Base-by-base conservation (phyloP, 2,113 vertebrate genomes). In the Catagonus wagneri region DNA sequence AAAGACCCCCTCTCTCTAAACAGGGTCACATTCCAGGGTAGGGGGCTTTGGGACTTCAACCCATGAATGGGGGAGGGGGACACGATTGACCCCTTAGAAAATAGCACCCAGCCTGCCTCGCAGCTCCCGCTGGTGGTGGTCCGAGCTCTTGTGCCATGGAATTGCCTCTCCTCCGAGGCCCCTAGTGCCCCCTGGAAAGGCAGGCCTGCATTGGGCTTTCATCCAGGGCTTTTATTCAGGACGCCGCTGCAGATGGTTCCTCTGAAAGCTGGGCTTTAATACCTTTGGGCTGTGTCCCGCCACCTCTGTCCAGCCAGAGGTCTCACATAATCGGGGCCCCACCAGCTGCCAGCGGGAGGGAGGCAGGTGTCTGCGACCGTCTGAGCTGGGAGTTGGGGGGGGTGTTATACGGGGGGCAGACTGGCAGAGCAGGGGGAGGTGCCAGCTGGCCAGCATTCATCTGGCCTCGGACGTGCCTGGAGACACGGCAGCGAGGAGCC, bases 261-360 rank as follows among this genome's bases (percentile, higher is more conserved):
- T 66, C 15, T 19, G 83, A 79, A 78, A 75, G 56, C 14, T 66
- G 92, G 44, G 52, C 19, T 65, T 74, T 61, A 95, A 52, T 74
- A 74, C 2, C 25, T 93, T 69, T 81, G 93, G 94, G 86, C 93
- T 36, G 76, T 87, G 34, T 13, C 79, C n/a, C 11, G 78, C 34
- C 65, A 25, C 12, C 7, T 60, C 50, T 56, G 69, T 39, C 34
- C 32, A 17, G 72, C 66, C 32, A 50, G 52, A 66, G 79, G 60
- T 25, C 19, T 96, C 93, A 78, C 66, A 22, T 85, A 87, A 80
- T 96, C 84, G 63, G 72, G 96, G 86, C 86, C 93, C 32, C 93
- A 66, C 97, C 97, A 84, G 97, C 98, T 97, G 96, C 95, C 97
- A 96, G 97, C 87, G n/a, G 89, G 50, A 96, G 96, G 97, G 91